phyloP scores from a whole-genome alignment of 2,888 invertebrate genomes.

The Corbicula japonica region DNA sequence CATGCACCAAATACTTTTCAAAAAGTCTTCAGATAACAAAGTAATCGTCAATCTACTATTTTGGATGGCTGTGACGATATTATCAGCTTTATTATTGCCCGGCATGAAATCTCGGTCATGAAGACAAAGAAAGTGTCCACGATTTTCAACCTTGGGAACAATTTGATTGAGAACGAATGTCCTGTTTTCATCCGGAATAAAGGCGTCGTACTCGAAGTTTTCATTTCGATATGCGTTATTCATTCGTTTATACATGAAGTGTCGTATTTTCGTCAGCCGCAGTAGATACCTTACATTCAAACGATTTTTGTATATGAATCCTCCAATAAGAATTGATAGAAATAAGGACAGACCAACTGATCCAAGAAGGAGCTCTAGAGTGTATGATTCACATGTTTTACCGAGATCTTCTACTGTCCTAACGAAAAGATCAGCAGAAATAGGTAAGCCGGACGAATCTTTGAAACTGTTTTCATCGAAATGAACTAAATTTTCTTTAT shows the following conservation, averaged over 20 bases:
- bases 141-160: slow-evolving; percentile 17
- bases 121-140: slow-evolving; percentile 61
- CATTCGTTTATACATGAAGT: slow-evolving; percentile 47
- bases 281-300: slow-evolving; percentile 61
- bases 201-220: no score
- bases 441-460: not conserved
- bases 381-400: slow-evolving; percentile 18
- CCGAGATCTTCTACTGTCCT: not conserved
- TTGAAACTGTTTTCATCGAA: slow-evolving; percentile 26
- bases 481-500: slow-evolving; percentile 18
- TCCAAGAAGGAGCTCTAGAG: not conserved
- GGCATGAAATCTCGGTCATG: slow-evolving; percentile 69
- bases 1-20: slow-evolving; percentile 68
- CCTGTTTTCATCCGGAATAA: slow-evolving; percentile 32
- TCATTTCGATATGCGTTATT: no score
- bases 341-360: slow-evolving; percentile 10
- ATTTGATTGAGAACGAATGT: slow-evolving; percentile 22
- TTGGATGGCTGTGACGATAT: slow-evolving; percentile 68
- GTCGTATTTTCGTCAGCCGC: slow-evolving; percentile 40
- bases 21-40: slow-evolving; percentile 61
- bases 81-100: slow-evolving; percentile 66
- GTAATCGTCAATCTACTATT: slow-evolving; percentile 69
- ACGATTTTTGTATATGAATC: slow-evolving; percentile 48
- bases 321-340: slow-evolving; percentile 29
- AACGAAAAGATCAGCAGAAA: slow-evolving; percentile 10